Conservation (phyloP, 2,113 vertebrate genomes). For the Eleginops maclovinus region DNA sequence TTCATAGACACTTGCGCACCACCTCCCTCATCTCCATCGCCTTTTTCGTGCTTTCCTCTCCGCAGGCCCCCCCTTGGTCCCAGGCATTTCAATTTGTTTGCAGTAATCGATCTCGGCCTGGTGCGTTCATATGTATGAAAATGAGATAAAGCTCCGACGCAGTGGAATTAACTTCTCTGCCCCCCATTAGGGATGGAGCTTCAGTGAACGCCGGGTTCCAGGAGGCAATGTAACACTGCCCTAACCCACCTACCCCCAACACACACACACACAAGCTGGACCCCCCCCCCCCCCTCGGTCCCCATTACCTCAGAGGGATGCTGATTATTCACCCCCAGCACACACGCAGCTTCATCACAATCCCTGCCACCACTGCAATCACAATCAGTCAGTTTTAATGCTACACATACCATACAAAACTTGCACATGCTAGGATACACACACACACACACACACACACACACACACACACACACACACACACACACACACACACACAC, state of each 20-base stretch:
- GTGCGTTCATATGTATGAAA: slow-evolving; percentile 80
- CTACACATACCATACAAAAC: slow-evolving; percentile 35
- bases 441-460: background rate
- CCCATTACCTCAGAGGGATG: slow-evolving; percentile 67
- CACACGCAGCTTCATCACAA: slow-evolving; percentile 65
- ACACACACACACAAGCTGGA: slow-evolving; percentile 38
- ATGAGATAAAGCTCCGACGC: slow-evolving; percentile 76
- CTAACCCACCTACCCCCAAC: slow-evolving; percentile 1
- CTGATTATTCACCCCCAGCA: slow-evolving; percentile 72
- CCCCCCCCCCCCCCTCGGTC: slow-evolving; percentile 23
- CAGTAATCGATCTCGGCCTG: slow-evolving; percentile 79
- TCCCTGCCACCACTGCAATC: slow-evolving; percentile 62
- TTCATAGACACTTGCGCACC: slow-evolving; percentile 66
- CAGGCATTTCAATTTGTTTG: slow-evolving; percentile 81
- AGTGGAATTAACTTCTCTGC: slow-evolving; percentile 81
- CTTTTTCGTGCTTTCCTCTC: slow-evolving; percentile 55
- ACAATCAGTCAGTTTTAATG: slow-evolving; percentile 52
- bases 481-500: background rate
- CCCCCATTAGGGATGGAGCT: slow-evolving; percentile 77
- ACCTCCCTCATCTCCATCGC: slow-evolving; percentile 26
- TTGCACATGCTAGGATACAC: slow-evolving; percentile 13
- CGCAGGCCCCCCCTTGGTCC: slow-evolving; percentile 61
- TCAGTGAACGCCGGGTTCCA: slow-evolving; percentile 55
- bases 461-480: background rate
- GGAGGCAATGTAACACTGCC: slow-evolving; percentile 52